Evolutionary conservation across 2,113 vertebrate species (phyloP), one percentile per base, ranked within the genome.

Genomic region (Hippocampus guttulatus): DNA sequence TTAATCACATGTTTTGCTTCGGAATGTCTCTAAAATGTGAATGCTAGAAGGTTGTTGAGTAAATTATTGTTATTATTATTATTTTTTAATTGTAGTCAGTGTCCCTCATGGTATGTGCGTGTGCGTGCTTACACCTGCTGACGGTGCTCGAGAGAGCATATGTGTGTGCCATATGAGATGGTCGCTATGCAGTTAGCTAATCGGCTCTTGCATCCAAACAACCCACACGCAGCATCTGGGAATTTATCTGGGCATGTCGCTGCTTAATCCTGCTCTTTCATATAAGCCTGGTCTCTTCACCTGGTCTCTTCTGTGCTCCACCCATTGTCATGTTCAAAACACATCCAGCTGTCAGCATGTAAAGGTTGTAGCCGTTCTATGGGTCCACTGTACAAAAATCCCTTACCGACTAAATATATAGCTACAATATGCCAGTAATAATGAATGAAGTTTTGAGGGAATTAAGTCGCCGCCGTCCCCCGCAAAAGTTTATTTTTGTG

Each of bases 171-270:
- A 89, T 91, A 85, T 30, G 57, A 80, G 66, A 55, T 52, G 67
- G 76, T 38, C 69, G 49, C 72, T 75, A 66, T 82, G 63, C 76
- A 70, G 80, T 79, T 69, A 64, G 86, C 80, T 92, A 92, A 92
- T 90, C 83, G 71, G 88, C 90, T 85, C 79, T 80, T 52, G 67
- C 78, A 71, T 75, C 71, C 73, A 84, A 79, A 87, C 77, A 84
- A 74, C 60, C 47, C 70, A 54, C 69, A 73, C 27, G 51, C 55
- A 76, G 43, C 71, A 70, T 68, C 57, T 52, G 57, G 43, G 25
- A 73, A 62, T 57, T 54, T 76, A 69, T 79, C 60, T 21, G 71
- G 76, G 83, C 78, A 74, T 76, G 67, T 73, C 43, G 0, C 9
- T 58, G 54, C 60, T 41, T 87, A 86, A 88, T 90, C 88, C 86